Conservation (phyloP, 2,888 invertebrate species). For the Buathra laborator region DNA sequence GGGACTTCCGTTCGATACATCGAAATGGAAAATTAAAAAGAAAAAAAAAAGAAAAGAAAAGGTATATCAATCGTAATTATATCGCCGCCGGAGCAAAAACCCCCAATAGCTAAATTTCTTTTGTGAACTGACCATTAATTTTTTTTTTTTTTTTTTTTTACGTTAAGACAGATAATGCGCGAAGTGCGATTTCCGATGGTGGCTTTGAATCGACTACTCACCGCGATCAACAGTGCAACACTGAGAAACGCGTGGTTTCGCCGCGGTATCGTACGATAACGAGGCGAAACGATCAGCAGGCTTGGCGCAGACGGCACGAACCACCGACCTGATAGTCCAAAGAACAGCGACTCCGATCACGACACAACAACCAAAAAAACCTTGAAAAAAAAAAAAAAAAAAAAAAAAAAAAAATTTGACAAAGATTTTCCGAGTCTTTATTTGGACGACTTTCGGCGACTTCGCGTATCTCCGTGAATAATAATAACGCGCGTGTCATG, state of each 20-base stretch:
- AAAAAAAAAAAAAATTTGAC: conserved; percentile 51
- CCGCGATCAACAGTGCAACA: conserved; percentile 58
- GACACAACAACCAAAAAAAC: conserved; percentile 56
- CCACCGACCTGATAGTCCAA: conserved; percentile 64
- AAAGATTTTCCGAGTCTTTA: conserved; percentile 40
- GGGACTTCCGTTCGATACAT: not conserved
- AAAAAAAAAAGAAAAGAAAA: no score
- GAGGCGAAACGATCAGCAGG: conserved; percentile 35
- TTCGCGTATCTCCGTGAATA: not conserved
- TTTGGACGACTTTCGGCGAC: not conserved
- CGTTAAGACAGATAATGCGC: not conserved
- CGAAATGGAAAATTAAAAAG: not conserved
- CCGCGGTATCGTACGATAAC: conserved; percentile 47
- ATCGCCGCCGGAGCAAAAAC: not conserved
- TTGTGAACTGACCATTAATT: not conserved
- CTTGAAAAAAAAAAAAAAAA: conserved; percentile 56
- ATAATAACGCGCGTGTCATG: not conserved
- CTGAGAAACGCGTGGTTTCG: conserved; percentile 42
- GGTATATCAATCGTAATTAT: not conserved
- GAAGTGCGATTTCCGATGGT: not conserved
- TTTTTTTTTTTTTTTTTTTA: conserved; percentile 10
- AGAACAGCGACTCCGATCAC: conserved; percentile 62
- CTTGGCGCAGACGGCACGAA: conserved; percentile 45
- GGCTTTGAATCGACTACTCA: conserved; percentile 51
- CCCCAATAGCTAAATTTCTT: not conserved